These are phyloP conservation scores for Diuraphis noxia DNA, from an alignment of 1,140 invertebrate species.

Conservation along the genomic window DNA sequence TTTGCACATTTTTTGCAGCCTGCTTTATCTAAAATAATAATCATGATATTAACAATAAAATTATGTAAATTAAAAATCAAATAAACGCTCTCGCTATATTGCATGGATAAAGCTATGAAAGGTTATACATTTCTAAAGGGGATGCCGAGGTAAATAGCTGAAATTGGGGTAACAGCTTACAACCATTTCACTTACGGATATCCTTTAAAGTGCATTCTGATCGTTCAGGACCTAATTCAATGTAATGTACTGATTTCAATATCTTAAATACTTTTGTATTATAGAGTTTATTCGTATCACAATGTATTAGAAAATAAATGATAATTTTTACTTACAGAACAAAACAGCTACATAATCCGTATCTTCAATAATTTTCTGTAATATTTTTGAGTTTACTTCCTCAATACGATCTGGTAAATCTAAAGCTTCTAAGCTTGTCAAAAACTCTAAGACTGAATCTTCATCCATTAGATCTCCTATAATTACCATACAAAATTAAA, in stretches of 20 bases:
- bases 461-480: slow-evolving; percentile 94
- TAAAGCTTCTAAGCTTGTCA: slow-evolving; percentile 91
- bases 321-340: slow-evolving; percentile 81
- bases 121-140: slow-evolving; percentile 29
- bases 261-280: background rate
- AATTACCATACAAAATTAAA: background rate
- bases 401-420: slow-evolving; percentile 93
- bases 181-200: slow-evolving; percentile 49
- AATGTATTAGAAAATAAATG: background rate
- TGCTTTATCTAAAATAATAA: slow-evolving; percentile 74
- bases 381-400: slow-evolving; percentile 90
- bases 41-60: background rate
- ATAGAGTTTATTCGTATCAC: background rate
- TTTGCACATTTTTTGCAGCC: slow-evolving; percentile 90
- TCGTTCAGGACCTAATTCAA: slow-evolving; percentile 42
- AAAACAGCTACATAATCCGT: slow-evolving; percentile 90
- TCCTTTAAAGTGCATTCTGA: slow-evolving; percentile 50
- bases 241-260: background rate
- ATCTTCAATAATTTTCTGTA: slow-evolving; percentile 89
- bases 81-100: background rate
- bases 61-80: background rate
- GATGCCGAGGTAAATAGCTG: background rate
- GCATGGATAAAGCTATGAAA: slow-evolving; percentile 27
- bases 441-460: slow-evolving; percentile 87
- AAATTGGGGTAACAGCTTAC: slow-evolving; percentile 22